A percentile compares a stretch with the other conserved stretches of the same genome.
phyloP scores from a whole-genome alignment of 2,797 vertebrate genomes.

The Sebastes taczanowskii region DNA sequence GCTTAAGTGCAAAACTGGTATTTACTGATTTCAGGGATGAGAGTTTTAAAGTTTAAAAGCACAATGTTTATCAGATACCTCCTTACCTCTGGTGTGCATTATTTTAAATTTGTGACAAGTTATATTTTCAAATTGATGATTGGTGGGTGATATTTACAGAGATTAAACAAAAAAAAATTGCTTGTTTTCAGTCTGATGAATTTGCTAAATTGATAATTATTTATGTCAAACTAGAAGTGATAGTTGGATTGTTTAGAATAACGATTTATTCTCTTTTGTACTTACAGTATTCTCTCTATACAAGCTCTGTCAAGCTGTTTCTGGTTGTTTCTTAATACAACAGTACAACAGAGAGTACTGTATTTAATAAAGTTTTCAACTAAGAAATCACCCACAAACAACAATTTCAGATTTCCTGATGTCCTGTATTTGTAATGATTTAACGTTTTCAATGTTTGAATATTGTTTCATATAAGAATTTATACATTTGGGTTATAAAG shows the following conservation, averaged over 20 bases:
- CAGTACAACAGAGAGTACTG: not conserved
- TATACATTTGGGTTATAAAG: not conserved
- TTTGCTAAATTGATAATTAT: not conserved
- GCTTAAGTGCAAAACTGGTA: slow-evolving; percentile 53
- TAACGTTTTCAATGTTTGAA: not conserved
- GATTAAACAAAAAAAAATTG: not conserved
- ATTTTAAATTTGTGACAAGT: not conserved
- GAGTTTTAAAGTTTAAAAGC: not conserved
- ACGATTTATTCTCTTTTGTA: not conserved
- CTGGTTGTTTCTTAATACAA: not conserved
- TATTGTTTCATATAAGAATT: not conserved
- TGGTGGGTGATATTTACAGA: not conserved
- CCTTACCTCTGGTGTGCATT: not conserved
- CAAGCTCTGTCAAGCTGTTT: not conserved
- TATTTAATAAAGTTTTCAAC: not conserved
- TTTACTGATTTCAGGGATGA: slow-evolving; percentile 16
- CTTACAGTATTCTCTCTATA: not conserved
- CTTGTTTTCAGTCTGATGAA: not conserved
- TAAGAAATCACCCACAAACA: not conserved
- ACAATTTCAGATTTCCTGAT: not conserved
- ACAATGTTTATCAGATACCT: accelerated
- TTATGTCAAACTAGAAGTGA: not conserved
- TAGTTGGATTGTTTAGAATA: not conserved
- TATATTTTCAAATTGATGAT: not conserved
- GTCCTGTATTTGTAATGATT: not conserved